phyloP scores from a whole-genome alignment of 2,797 vertebrate genomes.

The Phataginus tricuspis region DNA sequence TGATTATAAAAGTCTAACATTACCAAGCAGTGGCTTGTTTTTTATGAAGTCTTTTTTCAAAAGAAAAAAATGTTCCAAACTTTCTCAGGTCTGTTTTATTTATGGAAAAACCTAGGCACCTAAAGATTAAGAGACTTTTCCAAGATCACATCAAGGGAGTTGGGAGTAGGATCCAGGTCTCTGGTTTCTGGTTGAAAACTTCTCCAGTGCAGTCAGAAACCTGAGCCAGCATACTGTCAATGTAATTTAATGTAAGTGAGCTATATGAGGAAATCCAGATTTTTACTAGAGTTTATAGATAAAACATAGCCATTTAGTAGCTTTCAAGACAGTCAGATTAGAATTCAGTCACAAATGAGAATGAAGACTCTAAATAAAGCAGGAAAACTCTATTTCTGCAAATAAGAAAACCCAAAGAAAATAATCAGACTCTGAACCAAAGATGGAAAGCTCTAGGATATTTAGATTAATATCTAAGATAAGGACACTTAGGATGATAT shows the following conservation, averaged over 20 bases:
- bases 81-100: slow-evolving; percentile 28
- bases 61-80: slow-evolving; percentile 19
- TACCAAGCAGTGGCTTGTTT: neutral
- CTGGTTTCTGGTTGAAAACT: slow-evolving; percentile 28
- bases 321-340: slow-evolving; percentile 62
- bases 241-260: slow-evolving; percentile 58
- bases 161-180: neutral
- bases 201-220: slow-evolving; percentile 25
- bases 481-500: neutral
- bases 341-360: slow-evolving; percentile 53
- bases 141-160: neutral
- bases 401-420: slow-evolving; percentile 56
- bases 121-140: slow-evolving; percentile 19
- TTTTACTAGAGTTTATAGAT: slow-evolving; percentile 58
- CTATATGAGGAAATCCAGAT: slow-evolving; percentile 63
- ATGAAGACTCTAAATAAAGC: slow-evolving; percentile 43
- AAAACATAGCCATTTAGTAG: slow-evolving; percentile 64
- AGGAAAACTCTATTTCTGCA: slow-evolving; percentile 52
- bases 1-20: neutral
- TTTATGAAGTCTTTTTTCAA: neutral
- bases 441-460: neutral
- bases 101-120: neutral
- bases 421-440: slow-evolving; percentile 14
- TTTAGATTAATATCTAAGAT: neutral
- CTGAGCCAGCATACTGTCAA: slow-evolving; percentile 50